These are phyloP conservation scores for Sepioteuthis lessoniana DNA, from an alignment of 2,888 invertebrate species.

Conservation along the genomic window DNA sequence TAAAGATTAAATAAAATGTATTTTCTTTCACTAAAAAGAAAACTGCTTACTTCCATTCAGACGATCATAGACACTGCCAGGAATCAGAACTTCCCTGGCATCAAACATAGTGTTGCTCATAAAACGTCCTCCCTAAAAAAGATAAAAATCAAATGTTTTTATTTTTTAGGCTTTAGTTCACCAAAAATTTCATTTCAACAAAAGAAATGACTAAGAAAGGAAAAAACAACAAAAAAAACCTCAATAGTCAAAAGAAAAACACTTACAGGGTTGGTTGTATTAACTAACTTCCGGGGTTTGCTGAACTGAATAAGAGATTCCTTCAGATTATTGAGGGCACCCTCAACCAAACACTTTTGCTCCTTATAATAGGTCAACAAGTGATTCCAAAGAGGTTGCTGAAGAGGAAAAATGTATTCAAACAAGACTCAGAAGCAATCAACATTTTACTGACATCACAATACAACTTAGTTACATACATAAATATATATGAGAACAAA, in stretches of 20 bases:
- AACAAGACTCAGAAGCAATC: background rate
- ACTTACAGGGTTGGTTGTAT: conserved; percentile 87
- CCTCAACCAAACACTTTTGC: conserved; percentile 96
- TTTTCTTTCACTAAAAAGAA: background rate
- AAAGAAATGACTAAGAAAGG: background rate
- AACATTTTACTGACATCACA: too few relatives aligned
- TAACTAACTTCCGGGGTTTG: conserved; percentile 95
- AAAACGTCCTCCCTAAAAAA: conserved; percentile 82
- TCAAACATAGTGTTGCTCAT: conserved; percentile 98
- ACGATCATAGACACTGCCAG: conserved; percentile 93
- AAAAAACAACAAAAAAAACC: background rate
- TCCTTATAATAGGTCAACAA: conserved; percentile 97
- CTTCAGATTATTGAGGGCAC: conserved; percentile 96
- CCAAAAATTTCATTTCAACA: too few relatives aligned
- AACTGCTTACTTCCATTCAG: conserved; percentile 75
- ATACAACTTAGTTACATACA: too few relatives aligned
- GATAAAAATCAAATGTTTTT: too few relatives aligned
- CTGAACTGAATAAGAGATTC: conserved; percentile 97
- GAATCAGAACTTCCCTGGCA: conserved; percentile 94
- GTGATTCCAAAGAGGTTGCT: conserved; percentile 98
- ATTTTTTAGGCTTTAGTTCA: too few relatives aligned
- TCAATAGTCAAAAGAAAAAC: background rate
- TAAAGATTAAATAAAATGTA: background rate
- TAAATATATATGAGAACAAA: too few relatives aligned
- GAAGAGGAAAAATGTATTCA: conserved; percentile 50